These are phyloP conservation scores for Scotopteryx bipunctaria DNA, from an alignment of 2,888 invertebrate genomes.

Conservation along the genomic window DNA sequence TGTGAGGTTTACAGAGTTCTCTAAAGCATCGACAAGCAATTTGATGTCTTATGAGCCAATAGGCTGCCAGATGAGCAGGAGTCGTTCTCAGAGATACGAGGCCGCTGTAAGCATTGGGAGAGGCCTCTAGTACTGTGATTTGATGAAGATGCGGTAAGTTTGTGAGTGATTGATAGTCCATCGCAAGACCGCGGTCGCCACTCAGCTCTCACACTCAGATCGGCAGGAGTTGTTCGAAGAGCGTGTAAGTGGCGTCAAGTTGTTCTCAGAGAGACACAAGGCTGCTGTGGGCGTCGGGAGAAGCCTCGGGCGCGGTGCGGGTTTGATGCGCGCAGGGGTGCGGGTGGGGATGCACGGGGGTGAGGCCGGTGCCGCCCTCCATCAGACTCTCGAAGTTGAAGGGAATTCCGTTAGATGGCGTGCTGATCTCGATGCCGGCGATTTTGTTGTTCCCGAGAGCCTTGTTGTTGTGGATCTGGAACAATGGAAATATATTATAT, in stretches of 20 bases:
- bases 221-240: slow-evolving; percentile 37
- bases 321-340: slow-evolving; percentile 92
- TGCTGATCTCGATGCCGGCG: slow-evolving; percentile 92
- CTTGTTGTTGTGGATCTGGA: slow-evolving; percentile 78
- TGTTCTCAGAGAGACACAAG: slow-evolving; percentile 91
- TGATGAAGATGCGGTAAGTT: too few species aligned
- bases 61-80: too few species aligned
- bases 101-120: too few species aligned
- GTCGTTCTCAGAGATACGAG: too few species aligned
- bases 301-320: slow-evolving; percentile 87
- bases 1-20: too few species aligned
- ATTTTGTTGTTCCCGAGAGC: slow-evolving; percentile 83
- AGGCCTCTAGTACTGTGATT: too few species aligned
- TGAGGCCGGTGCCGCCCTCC: slow-evolving; percentile 96
- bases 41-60: too few species aligned
- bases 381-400: slow-evolving; percentile 96
- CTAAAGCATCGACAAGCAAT: too few species aligned
- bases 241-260: slow-evolving; percentile 42
- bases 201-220: slow-evolving; percentile 14
- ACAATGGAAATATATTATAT: slow-evolving; percentile 2
- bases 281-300: slow-evolving; percentile 90
- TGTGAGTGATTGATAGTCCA: slow-evolving; percentile 39
- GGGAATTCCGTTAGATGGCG: slow-evolving; percentile 93
- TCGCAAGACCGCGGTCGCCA: slow-evolving; percentile 2
- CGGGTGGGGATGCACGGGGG: slow-evolving; percentile 87